A percentile compares a stretch with the other conserved stretches of the same genome.
These are phyloP conservation scores for Pyralis farinalis DNA, from an alignment of 2,888 invertebrate species.

Conservation along the genomic window DNA sequence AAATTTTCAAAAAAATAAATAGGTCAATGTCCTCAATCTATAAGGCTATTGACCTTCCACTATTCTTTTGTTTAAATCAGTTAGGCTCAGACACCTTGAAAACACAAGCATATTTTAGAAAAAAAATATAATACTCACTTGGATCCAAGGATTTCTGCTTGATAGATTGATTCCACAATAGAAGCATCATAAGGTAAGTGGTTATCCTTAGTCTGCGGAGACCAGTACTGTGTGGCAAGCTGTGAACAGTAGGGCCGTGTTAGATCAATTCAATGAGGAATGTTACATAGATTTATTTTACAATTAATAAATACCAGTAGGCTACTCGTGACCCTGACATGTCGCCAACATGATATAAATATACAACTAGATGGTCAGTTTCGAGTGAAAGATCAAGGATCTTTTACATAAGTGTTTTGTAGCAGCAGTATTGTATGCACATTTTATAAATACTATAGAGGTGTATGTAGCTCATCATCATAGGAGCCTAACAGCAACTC, in stretches of 20 bases:
- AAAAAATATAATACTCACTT: constrained; percentile 76
- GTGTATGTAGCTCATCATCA: too few relatives aligned
- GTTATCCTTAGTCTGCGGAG: constrained; percentile 88
- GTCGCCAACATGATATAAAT: constrained; percentile 22
- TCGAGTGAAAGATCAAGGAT: too few relatives aligned
- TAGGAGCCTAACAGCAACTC: too few relatives aligned
- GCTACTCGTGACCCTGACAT: constrained; percentile 31
- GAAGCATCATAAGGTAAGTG: constrained; percentile 88
- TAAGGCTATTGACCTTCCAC: constrained; percentile 58
- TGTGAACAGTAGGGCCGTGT: constrained; percentile 72
- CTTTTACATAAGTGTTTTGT: too few relatives aligned
- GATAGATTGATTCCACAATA: constrained; percentile 94
- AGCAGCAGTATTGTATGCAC: too few relatives aligned
- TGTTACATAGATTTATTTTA: constrained; percentile 62
- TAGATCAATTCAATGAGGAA: constrained; percentile 69
- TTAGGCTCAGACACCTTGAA: constrained; percentile 48
- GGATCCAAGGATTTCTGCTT: constrained; percentile 91
- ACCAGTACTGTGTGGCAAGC: constrained; percentile 96
- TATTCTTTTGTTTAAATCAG: constrained; percentile 66
- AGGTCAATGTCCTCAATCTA: constrained; percentile 66
- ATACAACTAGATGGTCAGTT: constrained; percentile 20
- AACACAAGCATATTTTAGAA: constrained; percentile 24
- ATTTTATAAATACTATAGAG: too few relatives aligned
- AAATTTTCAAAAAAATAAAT: constrained; percentile 48
- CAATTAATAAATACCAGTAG: constrained; percentile 62